phyloP scores from a whole-genome alignment of 1,140 invertebrate genomes.

The Lepeophtheirus salmonis region DNA sequence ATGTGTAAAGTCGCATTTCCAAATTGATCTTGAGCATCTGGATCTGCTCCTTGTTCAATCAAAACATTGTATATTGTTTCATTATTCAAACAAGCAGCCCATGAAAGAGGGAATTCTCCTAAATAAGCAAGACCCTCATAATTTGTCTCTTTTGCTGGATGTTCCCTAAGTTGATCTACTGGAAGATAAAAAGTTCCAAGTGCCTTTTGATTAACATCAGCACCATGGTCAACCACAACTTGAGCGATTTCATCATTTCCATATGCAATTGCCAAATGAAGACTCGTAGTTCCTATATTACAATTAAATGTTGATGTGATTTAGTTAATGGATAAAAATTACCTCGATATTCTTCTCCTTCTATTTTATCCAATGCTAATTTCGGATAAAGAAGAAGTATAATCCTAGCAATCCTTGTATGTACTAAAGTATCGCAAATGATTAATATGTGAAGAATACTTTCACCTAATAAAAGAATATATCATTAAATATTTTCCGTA shows the following conservation, averaged over 20 bases:
- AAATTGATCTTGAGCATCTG: conserved; percentile 65
- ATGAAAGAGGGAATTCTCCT: conserved; percentile 85
- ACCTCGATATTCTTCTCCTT: conserved; percentile 92
- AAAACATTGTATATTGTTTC: conserved; percentile 93
- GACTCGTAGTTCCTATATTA: conserved; percentile 55
- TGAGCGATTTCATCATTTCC: conserved; percentile 88
- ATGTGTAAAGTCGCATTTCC: conserved; percentile 95
- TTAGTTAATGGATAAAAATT: too few species aligned
- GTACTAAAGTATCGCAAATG: conserved; percentile 73
- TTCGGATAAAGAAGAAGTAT: conserved; percentile 77
- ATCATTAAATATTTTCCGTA: not conserved
- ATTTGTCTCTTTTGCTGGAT: conserved; percentile 56
- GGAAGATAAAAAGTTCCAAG: conserved; percentile 66
- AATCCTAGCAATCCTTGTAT: conserved; percentile 62
- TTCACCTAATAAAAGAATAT: conserved; percentile 48
- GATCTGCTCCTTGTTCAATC: conserved; percentile 71
- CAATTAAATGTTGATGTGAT: too few species aligned
- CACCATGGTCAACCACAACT: conserved; percentile 69
- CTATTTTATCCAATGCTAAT: conserved; percentile 76
- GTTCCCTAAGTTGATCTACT: conserved; percentile 59
- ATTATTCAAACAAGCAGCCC: conserved; percentile 89
- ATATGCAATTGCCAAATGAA: conserved; percentile 90
- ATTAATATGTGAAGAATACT: conserved; percentile 81
- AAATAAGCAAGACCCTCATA: conserved; percentile 88
- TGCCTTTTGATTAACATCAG: conserved; percentile 55